These are phyloP conservation scores for Beroe ovata DNA, from an alignment of 37 sponge, comb jelly and placozoan genomes.

Conservation along the genomic window DNA sequence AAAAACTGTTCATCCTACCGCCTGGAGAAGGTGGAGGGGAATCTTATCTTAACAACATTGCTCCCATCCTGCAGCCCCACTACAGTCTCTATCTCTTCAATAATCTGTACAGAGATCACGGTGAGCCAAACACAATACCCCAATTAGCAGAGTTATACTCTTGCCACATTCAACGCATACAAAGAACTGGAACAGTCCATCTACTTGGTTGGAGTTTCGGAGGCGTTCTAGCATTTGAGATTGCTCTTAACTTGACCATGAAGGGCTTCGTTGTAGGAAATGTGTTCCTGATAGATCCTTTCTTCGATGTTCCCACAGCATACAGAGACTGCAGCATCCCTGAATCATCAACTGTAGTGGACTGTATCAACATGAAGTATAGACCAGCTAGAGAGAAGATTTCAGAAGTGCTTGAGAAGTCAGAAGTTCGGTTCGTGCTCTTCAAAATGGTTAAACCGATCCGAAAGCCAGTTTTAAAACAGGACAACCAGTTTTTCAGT, in stretches of 20 bases:
- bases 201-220: background rate
- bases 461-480: background rate
- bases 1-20: background rate
- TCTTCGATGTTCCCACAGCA: background rate
- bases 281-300: background rate
- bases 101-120: background rate
- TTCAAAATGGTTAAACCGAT: background rate
- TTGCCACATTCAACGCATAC: background rate
- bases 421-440: background rate
- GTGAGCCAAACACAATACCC: background rate
- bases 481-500: background rate
- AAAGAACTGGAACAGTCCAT: background rate
- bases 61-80: background rate
- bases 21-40: background rate
- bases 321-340: background rate
- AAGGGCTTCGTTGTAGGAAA: background rate
- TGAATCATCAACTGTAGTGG: background rate
- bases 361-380: background rate
- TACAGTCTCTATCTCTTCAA: background rate
- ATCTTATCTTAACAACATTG: background rate
- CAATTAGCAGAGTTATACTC: background rate
- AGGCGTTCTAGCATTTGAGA: background rate
- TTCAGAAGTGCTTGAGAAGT: background rate
- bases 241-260: background rate
- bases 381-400: background rate